Base-by-base conservation (phyloP, 1,140 invertebrate species). In the Orussus abietinus region DNA sequence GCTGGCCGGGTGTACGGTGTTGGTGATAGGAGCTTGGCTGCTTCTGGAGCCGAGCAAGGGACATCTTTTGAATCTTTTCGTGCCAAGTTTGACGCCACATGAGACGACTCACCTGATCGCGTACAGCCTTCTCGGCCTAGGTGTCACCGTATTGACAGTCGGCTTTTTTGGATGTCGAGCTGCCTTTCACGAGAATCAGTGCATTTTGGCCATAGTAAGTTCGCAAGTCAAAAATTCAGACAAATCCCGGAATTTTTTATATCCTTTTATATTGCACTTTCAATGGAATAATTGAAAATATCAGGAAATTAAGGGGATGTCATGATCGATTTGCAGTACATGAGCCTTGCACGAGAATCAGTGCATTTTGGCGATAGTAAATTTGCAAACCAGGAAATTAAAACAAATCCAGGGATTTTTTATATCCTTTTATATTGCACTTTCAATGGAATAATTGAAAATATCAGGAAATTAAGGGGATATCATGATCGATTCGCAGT, bases 151-250 rank as follows among this genome's bases (percentile, higher is more conserved):
- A n/a, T 53, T 78, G 7, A 55, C 63, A n/a, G 69, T 76, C 5
- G 74, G 75, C 17, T 71, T 78, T 53, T 75, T 76, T 41, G 77
- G 77, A 4, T 79, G 77, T 45, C 76, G 75, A 13, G 75, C 72
- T 4, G 67, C 75, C 10, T 42, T 77, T 3, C 66, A 66, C 36
- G 74, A 72, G 28, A 76, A 56, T 46, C 74, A 75, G 54, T 77
- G 74, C 37, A 64, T 77, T 49, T 54, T 79, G 4, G 62, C 64
- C 6, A 64, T 64, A 29, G 77, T 79, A 62, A 76, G 74, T 67
- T n/a, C n/a, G n/a, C n/a, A 12, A 19, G 15, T 31, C 32, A 9
- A 18, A 44, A n/a, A n/a, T n/a, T n/a, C n/a, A n/a, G n/a, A n/a
- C n/a, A n/a, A n/a, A n/a, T n/a, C n/a, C n/a, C n/a, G n/a, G n/a